Percentiles rank a stretch among this genome's conserved stretches.
Evolutionary conservation across 2,113 vertebrate genomes (phyloP).

Genomic region (Columbina picui): DNA sequence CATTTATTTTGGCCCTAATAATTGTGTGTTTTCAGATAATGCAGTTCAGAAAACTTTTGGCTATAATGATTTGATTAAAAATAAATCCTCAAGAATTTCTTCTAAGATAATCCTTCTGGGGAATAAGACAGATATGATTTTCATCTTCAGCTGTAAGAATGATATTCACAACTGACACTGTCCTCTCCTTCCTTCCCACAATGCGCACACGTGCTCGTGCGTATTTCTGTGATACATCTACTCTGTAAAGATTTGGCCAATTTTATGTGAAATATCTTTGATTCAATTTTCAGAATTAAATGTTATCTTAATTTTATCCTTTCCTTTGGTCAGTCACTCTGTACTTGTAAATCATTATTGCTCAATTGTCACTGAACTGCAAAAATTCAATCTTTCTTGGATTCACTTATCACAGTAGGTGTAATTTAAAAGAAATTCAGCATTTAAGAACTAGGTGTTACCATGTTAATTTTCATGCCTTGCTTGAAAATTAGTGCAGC

Average conservation of each 20-base stretch:
- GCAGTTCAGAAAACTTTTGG: not conserved
- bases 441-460: not conserved
- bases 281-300: not conserved
- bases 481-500: not conserved
- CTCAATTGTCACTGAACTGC: not conserved
- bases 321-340: not conserved
- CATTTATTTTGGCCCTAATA: not conserved
- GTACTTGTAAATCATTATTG: not conserved
- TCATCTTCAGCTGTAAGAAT: not conserved
- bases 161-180: not conserved
- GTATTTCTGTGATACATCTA: not conserved
- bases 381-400: not conserved
- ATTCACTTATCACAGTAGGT: not conserved
- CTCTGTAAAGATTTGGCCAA: not conserved
- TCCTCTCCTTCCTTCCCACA: not conserved
- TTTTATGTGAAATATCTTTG: not conserved
- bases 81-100: not conserved
- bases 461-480: not conserved
- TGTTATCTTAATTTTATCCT: not conserved
- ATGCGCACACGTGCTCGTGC: accelerated
- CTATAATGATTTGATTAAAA: not conserved
- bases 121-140: not conserved
- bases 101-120: not conserved
- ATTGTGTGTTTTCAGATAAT: not conserved
- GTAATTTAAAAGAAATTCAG: not conserved